A percentile compares a stretch with the other conserved stretches of the same genome.
Evolutionary conservation across 2,113 vertebrate genomes (phyloP).

Genomic region (Microtus ochrogaster): DNA sequence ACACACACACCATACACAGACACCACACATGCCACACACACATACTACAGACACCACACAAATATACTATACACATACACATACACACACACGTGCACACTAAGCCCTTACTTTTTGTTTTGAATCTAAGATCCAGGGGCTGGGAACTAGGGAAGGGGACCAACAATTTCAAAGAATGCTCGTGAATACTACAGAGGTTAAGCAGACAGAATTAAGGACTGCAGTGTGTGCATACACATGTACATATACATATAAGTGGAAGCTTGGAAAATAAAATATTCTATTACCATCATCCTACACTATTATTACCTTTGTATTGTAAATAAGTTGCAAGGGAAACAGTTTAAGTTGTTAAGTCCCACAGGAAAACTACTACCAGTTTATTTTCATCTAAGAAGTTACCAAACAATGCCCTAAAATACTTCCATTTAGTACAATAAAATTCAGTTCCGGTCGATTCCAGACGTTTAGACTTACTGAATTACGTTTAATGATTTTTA

Average conservation of each 20-base stretch:
- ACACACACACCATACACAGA: neutral
- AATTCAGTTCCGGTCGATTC: conserved; percentile 55
- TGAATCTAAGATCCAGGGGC: neutral
- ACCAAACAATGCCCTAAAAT: neutral
- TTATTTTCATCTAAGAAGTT: conserved; percentile 60
- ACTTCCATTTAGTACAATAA: conserved; percentile 40
- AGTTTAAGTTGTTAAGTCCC: neutral
- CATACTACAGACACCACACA: neutral
- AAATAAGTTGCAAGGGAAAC: conserved; percentile 51
- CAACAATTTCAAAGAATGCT: neutral
- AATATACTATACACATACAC: neutral
- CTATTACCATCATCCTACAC: neutral
- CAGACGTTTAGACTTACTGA: conserved; percentile 54
- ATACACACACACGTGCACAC: neutral
- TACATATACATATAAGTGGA: neutral
- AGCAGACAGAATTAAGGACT: neutral
- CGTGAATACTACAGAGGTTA: neutral
- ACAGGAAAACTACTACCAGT: neutral
- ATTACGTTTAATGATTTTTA: conserved; percentile 47
- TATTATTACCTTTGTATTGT: conserved; percentile 29
- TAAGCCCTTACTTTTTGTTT: neutral
- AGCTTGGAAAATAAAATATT: conserved; percentile 34
- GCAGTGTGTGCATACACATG: neutral
- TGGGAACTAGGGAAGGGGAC: neutral
- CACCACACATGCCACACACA: neutral